These are phyloP conservation scores for Dioctria rufipes DNA, from an alignment of 2,888 invertebrate species.

Conservation along the genomic window DNA sequence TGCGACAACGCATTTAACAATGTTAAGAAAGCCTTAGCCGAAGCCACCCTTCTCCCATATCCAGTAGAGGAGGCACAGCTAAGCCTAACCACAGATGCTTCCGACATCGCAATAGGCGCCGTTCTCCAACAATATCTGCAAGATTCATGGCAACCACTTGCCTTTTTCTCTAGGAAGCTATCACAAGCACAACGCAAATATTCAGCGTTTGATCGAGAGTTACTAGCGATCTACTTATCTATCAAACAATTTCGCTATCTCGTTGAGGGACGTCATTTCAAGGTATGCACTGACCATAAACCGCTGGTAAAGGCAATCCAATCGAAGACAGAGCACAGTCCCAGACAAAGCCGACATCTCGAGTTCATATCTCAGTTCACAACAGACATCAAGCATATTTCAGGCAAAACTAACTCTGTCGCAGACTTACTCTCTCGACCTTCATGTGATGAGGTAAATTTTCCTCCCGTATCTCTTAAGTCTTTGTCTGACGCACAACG, in stretches of 20 bases:
- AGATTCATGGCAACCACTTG: conserved; percentile 63
- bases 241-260: neutral
- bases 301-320: neutral
- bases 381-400: neutral
- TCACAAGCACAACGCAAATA: neutral
- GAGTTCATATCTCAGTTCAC: neutral
- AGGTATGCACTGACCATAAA: neutral
- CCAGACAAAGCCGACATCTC: neutral
- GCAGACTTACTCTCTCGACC: neutral
- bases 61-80: conserved; percentile 63
- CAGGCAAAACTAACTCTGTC: neutral
- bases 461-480: neutral
- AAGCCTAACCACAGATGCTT: conserved; percentile 63
- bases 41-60: conserved; percentile 64
- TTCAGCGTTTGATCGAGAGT: neutral
- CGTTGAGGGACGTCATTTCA: neutral
- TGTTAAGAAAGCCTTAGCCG: conserved; percentile 49
- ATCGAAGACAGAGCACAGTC: neutral
- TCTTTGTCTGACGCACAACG: neutral
- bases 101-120: conserved; percentile 66
- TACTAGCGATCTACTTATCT: neutral
- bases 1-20: conserved; percentile 2
- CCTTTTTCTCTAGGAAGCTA: neutral
- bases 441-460: neutral
- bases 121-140: conserved; percentile 65